Evolutionary conservation across 2,113 vertebrate species (phyloP).

Genomic region (Aegotheles bennettii): DNA sequence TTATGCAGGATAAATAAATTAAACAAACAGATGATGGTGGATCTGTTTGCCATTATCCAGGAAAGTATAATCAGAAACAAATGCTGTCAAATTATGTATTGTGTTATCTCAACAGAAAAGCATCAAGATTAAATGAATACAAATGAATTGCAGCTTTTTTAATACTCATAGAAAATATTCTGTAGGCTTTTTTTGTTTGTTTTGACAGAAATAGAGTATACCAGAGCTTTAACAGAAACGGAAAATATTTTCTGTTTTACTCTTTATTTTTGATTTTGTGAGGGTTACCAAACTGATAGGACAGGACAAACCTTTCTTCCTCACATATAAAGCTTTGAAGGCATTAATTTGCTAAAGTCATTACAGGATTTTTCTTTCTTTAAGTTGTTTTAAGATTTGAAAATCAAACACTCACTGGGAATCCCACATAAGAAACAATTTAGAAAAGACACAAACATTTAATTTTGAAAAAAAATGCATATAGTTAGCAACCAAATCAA

Average conservation of each 20-base stretch:
- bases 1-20: slow-evolving; percentile 16
- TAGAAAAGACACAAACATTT: not conserved
- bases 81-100: slow-evolving; percentile 47
- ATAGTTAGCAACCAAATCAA: not conserved
- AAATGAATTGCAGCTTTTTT: slow-evolving; percentile 46
- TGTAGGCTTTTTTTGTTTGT: not conserved
- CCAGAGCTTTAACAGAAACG: slow-evolving; percentile 50
- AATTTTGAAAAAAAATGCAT: not conserved
- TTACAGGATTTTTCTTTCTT: not conserved
- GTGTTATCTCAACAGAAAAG: not conserved
- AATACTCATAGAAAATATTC: not conserved
- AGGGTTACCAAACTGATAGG: slow-evolving; percentile 51
- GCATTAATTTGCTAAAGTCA: not conserved
- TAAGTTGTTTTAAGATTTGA: not conserved
- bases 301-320: slow-evolving; percentile 14
- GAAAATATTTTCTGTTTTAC: slow-evolving; percentile 60
- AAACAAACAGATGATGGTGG: slow-evolving; percentile 6
- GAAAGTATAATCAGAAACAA: slow-evolving; percentile 19
- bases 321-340: slow-evolving; percentile 7
- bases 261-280: slow-evolving; percentile 15
- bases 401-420: not conserved
- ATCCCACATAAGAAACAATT: not conserved
- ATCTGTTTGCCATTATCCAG: not conserved
- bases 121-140: slow-evolving; percentile 41
- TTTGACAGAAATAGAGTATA: slow-evolving; percentile 54